These are phyloP conservation scores for Barbus barbus DNA, from an alignment of 2,113 vertebrate genomes.

Conservation along the genomic window DNA sequence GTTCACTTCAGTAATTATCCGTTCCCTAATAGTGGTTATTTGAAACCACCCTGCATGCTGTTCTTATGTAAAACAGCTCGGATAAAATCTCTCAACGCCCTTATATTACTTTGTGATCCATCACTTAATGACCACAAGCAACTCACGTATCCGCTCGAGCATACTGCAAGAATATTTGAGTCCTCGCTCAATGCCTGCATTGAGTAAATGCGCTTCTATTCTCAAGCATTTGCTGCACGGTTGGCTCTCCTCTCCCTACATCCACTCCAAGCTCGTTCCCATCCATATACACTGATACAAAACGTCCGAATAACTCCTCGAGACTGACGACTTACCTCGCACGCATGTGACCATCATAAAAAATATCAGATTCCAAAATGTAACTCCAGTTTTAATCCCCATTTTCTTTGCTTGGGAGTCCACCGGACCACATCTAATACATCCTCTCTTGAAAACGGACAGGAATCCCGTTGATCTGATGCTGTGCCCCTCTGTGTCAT, in stretches of 20 bases:
- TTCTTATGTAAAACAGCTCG: not conserved
- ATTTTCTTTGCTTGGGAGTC: conserved; percentile 83
- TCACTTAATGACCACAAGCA: conserved; percentile 75
- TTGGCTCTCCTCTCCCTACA: conserved; percentile 1
- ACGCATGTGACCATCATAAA: conserved; percentile 86
- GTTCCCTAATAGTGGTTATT: not conserved
- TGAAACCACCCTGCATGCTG: conserved; percentile 1
- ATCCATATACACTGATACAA: conserved; percentile 47
- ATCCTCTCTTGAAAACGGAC: conserved; percentile 79
- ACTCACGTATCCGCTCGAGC: conserved; percentile 82
- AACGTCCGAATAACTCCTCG: conserved; percentile 53
- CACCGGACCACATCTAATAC: conserved; percentile 81
- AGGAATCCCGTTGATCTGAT: conserved; percentile 74
- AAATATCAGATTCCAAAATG: conserved; percentile 88
- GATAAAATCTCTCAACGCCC: not conserved
- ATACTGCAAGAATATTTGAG: conserved; percentile 91
- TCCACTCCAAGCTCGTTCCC: conserved; percentile 37
- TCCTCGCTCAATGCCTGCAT: conserved; percentile 84
- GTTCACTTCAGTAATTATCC: not conserved
- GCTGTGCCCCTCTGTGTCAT: conserved; percentile 79
- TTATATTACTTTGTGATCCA: conserved; percentile 59
- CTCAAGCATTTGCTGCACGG: conserved; percentile 48
- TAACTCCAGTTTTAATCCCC: conserved; percentile 89
- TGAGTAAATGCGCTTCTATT: conserved; percentile 80
- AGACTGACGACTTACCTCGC: conserved; percentile 80